phyloP scores from a whole-genome alignment of 2,113 vertebrate genomes.

The Anguilla rostrata region DNA sequence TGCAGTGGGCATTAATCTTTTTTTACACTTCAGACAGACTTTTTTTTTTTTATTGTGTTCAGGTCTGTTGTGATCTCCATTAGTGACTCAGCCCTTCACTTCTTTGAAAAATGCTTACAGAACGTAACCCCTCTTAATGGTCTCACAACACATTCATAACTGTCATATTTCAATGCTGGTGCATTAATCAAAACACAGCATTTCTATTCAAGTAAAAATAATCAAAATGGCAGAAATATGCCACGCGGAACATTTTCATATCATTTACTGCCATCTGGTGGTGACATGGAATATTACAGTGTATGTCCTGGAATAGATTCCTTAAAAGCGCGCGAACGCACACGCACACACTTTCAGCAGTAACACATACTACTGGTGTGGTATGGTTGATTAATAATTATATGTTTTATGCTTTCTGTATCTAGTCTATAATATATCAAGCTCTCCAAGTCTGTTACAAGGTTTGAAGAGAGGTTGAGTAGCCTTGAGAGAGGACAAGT shows the following conservation, averaged over 20 bases:
- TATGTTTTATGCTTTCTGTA: no score
- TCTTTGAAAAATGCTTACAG: neutral
- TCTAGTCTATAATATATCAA: no score
- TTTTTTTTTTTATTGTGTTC: neutral
- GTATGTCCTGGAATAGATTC: neutral
- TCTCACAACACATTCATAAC: slow-evolving; percentile 1
- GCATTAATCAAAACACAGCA: neutral
- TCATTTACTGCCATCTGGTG: slow-evolving; percentile 25
- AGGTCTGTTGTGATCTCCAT: neutral
- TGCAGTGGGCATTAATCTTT: no score
- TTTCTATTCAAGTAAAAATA: neutral
- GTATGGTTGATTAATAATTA: no score
- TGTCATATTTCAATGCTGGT: neutral
- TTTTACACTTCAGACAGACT: no score
- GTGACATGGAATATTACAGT: neutral
- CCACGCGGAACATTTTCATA: neutral
- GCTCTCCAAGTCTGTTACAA: no score
- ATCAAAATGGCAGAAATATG: neutral
- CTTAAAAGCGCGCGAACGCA: no score
- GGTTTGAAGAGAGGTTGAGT: no score
- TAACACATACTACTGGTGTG: no score
- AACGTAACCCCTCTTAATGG: neutral
- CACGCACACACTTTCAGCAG: no score
- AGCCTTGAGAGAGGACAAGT: no score
- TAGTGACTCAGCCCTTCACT: neutral